These are phyloP conservation scores for Euplagia quadripunctaria DNA, from an alignment of 2,888 invertebrate species.

Conservation along the genomic window DNA sequence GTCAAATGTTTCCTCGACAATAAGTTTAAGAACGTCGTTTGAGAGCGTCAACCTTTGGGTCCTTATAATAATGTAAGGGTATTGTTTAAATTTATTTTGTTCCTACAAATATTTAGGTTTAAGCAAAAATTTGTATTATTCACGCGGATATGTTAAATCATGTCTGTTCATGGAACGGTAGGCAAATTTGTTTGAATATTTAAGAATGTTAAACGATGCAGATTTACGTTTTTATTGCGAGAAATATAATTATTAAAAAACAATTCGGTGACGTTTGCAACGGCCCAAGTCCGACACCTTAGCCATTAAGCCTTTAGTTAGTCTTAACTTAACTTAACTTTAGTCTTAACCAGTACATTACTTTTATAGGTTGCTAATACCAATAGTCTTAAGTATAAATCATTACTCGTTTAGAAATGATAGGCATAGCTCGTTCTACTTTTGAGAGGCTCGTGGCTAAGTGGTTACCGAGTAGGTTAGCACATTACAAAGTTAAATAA, in stretches of 20 bases:
- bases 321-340: background rate
- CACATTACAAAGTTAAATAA: no score
- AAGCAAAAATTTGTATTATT: constrained; percentile 3
- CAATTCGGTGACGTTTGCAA: no score
- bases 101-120: constrained; percentile 10
- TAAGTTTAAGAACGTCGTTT: constrained; percentile 30
- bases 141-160: background rate
- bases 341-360: background rate
- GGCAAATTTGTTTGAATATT: background rate
- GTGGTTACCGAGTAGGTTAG: no score
- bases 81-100: constrained; percentile 21
- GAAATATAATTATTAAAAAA: background rate
- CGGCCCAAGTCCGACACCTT: background rate
- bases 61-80: constrained; percentile 23
- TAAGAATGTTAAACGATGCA: background rate
- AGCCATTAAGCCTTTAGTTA: background rate
- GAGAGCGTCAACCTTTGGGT: constrained; percentile 26
- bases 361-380: no score
- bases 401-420: background rate
- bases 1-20: constrained; percentile 40
- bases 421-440: background rate
- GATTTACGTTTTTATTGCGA: no score
- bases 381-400: no score
- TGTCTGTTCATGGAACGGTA: background rate
- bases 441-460: no score